Conservation (phyloP, 1,140 invertebrate species). For the Intoshia linei region DNA sequence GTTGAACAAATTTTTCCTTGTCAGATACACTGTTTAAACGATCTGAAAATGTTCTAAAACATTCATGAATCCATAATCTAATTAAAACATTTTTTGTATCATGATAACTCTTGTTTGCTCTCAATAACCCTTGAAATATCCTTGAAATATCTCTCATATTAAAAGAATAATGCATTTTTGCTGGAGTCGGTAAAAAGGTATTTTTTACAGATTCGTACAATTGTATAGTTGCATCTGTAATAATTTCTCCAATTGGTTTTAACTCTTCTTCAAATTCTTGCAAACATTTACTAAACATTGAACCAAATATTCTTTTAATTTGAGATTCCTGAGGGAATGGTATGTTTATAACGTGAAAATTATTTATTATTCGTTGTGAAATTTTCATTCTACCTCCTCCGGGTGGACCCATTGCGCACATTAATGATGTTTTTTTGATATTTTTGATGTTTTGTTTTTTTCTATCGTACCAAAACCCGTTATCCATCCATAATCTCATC, state of each 20-base stretch:
- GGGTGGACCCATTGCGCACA: constrained; percentile 42
- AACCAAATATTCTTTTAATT: constrained; percentile 41
- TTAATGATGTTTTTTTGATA: constrained; percentile 37
- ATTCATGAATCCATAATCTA: constrained; percentile 46
- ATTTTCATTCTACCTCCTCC: constrained; percentile 42
- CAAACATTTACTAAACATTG: constrained; percentile 44
- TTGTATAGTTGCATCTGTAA: constrained; percentile 35
- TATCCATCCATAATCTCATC: constrained; percentile 46
- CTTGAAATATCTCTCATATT: constrained; percentile 51
- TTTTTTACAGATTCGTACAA: constrained; percentile 34
- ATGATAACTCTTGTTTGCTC: constrained; percentile 37
- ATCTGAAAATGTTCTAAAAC: constrained; percentile 43
- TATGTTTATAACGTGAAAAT: constrained; percentile 45
- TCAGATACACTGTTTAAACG: constrained; percentile 42
- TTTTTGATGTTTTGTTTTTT: constrained; percentile 36
- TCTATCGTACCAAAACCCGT: constrained; percentile 36
- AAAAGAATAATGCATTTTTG: constrained; percentile 54
- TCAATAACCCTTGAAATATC: constrained; percentile 37
- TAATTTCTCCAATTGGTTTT: constrained; percentile 28
- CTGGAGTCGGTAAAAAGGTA: constrained; percentile 44
- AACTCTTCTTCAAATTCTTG: constrained; percentile 39
- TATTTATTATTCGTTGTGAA: constrained; percentile 35
- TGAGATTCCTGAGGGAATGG: constrained; percentile 40
- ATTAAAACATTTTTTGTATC: constrained; percentile 34
- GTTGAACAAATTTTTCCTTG: constrained; percentile 34